Evolutionary conservation across 2,888 invertebrate species (phyloP), one percentile per base, ranked within the genome.

Genomic region (Hedychridium roseum): DNA sequence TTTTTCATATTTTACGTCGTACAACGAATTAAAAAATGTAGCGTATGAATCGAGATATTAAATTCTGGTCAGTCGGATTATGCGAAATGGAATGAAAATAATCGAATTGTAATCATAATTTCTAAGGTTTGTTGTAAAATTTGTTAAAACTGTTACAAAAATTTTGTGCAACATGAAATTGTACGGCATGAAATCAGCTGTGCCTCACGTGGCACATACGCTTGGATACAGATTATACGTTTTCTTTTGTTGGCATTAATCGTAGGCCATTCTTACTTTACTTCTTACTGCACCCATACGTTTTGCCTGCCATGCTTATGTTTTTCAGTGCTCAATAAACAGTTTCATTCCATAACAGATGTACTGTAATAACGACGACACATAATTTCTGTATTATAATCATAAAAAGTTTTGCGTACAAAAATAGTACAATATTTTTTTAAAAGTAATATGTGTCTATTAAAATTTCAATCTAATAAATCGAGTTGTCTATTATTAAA

Each of bases 1-100:
- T 58, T 60, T 63, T 68, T 71, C n/a, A n/a, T n/a, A 68, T 64
- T 69, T 70, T 69, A 64, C 43, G 54, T 50, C 52, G 65, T 68
- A 63, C 64, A 70, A 71, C 64, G 64, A 68, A 66, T 64, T 61
- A 55, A 60, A 41, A 46, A 36, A 31, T 34, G 20, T 46, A 50
- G 39, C 50, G 41, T 51, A 43, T 50, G 30, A 35, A 43, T 28
- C 11, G 30, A 47, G 46, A 40, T 34, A 35, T 38, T 34, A 40
- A 54, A 65, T 57, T 60, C 64, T 68, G 68, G 63, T 66, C 64
- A 64, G 53, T 60, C 42, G 47, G 50, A 49, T 54, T 46, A 47
- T 39, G 43, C 27, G 27, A 26, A 14, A 28, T n/a, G 11, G 11
- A 17, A 2, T 28, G 23, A 37, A 6, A 37, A 37, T 30, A 4